Percentiles rank a stretch among this genome's conserved stretches.
Conservation (phyloP, 2,888 invertebrate genomes). For the Phorcus lineatus region DNA sequence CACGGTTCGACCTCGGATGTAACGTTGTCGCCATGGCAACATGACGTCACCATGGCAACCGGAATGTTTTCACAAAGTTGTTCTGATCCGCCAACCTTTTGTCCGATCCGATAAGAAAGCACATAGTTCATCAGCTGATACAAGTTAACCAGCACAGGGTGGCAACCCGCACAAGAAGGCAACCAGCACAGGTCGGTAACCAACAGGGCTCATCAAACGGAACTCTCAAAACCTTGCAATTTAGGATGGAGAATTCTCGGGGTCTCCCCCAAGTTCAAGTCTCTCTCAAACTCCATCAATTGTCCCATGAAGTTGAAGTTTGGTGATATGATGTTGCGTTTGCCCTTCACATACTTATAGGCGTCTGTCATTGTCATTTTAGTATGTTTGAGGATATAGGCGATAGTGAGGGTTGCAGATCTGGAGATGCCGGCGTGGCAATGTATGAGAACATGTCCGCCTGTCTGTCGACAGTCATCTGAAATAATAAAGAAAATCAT, state of each 20-base stretch:
- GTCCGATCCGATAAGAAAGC: too few relatives aligned
- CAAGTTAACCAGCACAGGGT: too few relatives aligned
- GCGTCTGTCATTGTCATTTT: slow-evolving; percentile 89
- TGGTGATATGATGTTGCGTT: slow-evolving; percentile 92
- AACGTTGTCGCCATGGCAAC: not conserved
- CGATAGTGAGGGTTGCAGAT: slow-evolving; percentile 95
- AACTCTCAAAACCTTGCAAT: slow-evolving; percentile 43
- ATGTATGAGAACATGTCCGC: slow-evolving; percentile 88
- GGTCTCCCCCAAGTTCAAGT: slow-evolving; percentile 60
- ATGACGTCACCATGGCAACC: slow-evolving; percentile 5
- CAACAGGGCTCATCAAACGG: slow-evolving; percentile 34
- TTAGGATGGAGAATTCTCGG: slow-evolving; percentile 50
- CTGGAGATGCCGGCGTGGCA: slow-evolving; percentile 96
- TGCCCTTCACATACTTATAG: slow-evolving; percentile 88
- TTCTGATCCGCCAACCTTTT: not conserved
- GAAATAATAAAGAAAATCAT: slow-evolving; percentile 72
- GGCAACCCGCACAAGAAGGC: too few relatives aligned
- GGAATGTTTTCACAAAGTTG: not conserved
- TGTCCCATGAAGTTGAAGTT: slow-evolving; percentile 96
- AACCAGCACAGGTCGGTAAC: not conserved
- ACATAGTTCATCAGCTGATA: too few relatives aligned
- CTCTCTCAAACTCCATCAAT: slow-evolving; percentile 87
- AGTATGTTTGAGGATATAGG: slow-evolving; percentile 91
- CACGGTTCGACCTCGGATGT: slow-evolving; percentile 8
- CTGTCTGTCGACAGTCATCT: slow-evolving; percentile 85